Percentiles rank a stretch among this genome's conserved stretches.
Evolutionary conservation across 1,140 invertebrate genomes (phyloP).

Genomic region (Trichonephila inaurata): DNA sequence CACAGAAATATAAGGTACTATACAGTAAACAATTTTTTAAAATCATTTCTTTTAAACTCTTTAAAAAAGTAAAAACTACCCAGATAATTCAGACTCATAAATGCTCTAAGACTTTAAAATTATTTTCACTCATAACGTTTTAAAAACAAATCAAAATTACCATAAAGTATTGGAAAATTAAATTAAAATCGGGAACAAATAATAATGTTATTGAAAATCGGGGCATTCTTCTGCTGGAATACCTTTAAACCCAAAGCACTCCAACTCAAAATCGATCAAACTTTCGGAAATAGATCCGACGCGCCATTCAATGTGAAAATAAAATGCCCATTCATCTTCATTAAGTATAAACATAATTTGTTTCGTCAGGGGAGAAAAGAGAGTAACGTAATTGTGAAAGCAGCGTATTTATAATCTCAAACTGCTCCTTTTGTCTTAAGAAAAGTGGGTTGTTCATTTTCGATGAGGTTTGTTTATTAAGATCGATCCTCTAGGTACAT

Average conservation of each 20-base stretch:
- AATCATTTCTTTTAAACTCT: no score
- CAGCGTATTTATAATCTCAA: conserved; percentile 3
- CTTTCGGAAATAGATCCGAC: neutral
- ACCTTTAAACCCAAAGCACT: neutral
- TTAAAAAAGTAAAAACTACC: no score
- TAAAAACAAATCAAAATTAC: no score
- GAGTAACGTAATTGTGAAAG: neutral
- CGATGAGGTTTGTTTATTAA: conserved; percentile 23
- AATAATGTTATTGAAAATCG: neutral
- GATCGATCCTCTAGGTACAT: neutral
- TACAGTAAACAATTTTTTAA: no score
- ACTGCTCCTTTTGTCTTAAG: conserved; percentile 14
- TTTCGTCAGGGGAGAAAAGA: neutral
- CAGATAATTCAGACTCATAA: no score
- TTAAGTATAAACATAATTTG: neutral
- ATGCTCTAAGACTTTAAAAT: no score
- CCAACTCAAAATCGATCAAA: neutral
- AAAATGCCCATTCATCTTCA: conserved; percentile 19
- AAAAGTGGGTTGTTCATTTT: conserved; percentile 1
- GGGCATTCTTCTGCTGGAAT: neutral
- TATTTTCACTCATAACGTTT: no score
- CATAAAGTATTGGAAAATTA: no score
- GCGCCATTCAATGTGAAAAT: neutral
- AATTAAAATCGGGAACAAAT: neutral
- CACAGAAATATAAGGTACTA: no score